These are phyloP conservation scores for Spinus pinus DNA, from an alignment of 2,797 vertebrate genomes.

Conservation along the genomic window DNA sequence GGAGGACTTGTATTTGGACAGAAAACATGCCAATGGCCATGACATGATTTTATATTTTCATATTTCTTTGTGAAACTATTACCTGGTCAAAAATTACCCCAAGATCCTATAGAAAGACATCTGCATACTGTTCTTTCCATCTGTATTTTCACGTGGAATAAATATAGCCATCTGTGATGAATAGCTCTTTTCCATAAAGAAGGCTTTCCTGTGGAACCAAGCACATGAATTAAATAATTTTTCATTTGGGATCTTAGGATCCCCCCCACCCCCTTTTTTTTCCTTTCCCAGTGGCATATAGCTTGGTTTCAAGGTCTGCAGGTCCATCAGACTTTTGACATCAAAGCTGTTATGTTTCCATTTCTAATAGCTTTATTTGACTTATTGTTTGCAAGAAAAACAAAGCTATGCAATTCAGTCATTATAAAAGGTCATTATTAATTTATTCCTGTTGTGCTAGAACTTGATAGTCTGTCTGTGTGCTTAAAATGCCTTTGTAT, in stretches of 20 bases:
- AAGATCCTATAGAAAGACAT: not conserved
- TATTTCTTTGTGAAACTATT: not conserved
- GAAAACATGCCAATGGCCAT: not conserved
- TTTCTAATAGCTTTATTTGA: not conserved
- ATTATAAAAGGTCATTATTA: constrained; percentile 59
- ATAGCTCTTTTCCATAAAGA: not conserved
- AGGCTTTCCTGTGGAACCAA: not conserved
- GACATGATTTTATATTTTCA: not conserved
- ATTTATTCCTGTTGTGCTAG: constrained; percentile 60
- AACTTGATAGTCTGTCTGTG: constrained; percentile 56
- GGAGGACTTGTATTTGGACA: not conserved
- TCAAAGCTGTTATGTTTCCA: not conserved
- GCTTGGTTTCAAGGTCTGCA: not conserved
- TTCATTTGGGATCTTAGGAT: not conserved
- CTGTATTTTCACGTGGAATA: not conserved
- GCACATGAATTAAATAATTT: not conserved
- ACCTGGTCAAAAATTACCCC: not conserved
- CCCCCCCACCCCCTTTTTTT: not conserved
- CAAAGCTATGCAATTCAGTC: constrained; percentile 32
- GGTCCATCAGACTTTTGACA: not conserved
- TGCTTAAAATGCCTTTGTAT: constrained; percentile 56
- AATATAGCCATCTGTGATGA: not conserved
- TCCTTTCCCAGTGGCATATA: not conserved
- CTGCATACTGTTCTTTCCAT: not conserved
- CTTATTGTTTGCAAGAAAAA: not conserved